phyloP scores from a whole-genome alignment of 2,888 invertebrate species.

The Ichneumoninae sp. region DNA sequence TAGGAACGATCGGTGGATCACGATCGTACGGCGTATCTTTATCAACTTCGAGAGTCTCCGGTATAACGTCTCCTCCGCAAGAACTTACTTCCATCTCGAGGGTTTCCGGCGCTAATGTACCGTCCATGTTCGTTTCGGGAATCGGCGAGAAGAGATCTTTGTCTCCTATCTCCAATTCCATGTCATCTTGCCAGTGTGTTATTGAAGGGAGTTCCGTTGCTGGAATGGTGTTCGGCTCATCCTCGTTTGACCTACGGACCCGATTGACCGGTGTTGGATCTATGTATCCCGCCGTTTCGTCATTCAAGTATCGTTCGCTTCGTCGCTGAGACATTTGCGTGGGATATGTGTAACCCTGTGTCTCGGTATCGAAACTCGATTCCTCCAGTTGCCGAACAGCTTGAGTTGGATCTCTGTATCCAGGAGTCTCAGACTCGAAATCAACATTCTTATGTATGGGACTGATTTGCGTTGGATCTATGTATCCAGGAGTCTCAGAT shows the following conservation, averaged over 20 bases:
- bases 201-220: neutral
- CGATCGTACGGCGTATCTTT: constrained; percentile 1
- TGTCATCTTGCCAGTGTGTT: constrained; percentile 22
- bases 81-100: neutral
- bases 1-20: neutral
- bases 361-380: neutral
- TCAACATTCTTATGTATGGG: neutral
- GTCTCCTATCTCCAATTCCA: constrained; percentile 12
- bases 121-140: neutral
- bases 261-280: neutral
- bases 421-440: constrained; percentile 20
- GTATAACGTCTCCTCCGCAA: neutral
- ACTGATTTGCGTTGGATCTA: constrained; percentile 28
- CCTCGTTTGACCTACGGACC: neutral
- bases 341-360: neutral
- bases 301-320: neutral
- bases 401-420: constrained; percentile 28
- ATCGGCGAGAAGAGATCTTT: constrained; percentile 8
- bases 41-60: constrained; percentile 8
- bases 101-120: constrained; percentile 30
- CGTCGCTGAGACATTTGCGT: neutral
- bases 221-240: neutral
- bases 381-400: neutral
- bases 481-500: constrained; percentile 7
- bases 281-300: neutral